Evolutionary conservation across 2,797 vertebrate genomes (phyloP).

Genomic region (Morus bassanus): DNA sequence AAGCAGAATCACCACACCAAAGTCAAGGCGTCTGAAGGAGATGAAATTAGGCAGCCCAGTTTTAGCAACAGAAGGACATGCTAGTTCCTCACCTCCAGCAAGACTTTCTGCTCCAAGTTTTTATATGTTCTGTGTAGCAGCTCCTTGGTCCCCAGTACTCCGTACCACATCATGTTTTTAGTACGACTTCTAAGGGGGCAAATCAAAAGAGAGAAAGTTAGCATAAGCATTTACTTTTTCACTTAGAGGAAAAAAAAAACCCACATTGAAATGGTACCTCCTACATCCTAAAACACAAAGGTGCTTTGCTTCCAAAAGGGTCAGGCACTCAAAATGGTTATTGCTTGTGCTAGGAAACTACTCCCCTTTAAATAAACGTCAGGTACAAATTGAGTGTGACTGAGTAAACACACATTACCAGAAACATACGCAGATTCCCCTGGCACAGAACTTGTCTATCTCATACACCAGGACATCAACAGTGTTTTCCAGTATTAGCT

Average conservation of each 20-base stretch:
- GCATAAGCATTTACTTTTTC: background rate
- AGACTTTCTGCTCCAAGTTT: slow-evolving; percentile 94
- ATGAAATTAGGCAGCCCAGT: background rate
- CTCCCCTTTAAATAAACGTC: background rate
- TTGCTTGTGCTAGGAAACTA: background rate
- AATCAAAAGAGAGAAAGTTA: background rate
- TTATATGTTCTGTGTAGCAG: slow-evolving; percentile 93
- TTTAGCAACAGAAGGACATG: background rate
- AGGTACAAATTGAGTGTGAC: background rate
- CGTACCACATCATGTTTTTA: slow-evolving; percentile 99
- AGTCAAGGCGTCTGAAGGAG: background rate
- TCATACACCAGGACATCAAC: background rate
- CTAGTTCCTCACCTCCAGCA: slow-evolving; percentile 86
- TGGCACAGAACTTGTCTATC: background rate
- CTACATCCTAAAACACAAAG: background rate
- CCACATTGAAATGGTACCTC: background rate
- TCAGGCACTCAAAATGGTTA: background rate
- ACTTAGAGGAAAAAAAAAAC: background rate
- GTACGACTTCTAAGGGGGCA: slow-evolving; percentile 85
- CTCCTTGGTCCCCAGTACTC: slow-evolving; percentile 94
- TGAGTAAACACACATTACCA: background rate
- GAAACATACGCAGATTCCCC: background rate
- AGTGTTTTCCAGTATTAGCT: background rate
- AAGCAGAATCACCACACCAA: background rate
- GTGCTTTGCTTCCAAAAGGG: background rate